phyloP scores from a whole-genome alignment of 1,140 invertebrate species.

The Cryptotermes secundus region DNA sequence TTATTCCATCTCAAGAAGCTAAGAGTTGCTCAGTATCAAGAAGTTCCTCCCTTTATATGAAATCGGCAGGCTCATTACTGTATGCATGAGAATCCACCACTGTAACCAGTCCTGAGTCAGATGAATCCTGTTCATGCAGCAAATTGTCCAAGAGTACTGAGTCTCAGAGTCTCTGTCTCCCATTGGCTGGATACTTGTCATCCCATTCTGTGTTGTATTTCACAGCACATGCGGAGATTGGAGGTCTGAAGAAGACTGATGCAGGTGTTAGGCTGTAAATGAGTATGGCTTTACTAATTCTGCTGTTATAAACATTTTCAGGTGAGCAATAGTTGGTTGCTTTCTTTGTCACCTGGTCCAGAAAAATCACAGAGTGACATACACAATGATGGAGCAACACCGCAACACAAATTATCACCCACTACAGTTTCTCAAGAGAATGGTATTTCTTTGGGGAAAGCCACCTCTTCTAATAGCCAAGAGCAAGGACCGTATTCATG shows the following conservation, averaged over 20 bases:
- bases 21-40: too few relatives aligned
- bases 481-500: neutral
- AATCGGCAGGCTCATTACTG: too few relatives aligned
- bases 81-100: too few relatives aligned
- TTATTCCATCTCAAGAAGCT: too few relatives aligned
- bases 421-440: neutral
- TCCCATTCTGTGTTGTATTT: too few relatives aligned
- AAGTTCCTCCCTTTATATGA: too few relatives aligned
- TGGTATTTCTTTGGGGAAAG: neutral
- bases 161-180: too few relatives aligned
- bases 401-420: neutral
- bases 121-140: too few relatives aligned
- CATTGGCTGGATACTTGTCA: too few relatives aligned
- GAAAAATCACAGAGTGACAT: neutral
- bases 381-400: neutral
- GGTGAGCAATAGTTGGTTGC: slow-evolving; percentile 21
- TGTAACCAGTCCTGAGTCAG: too few relatives aligned
- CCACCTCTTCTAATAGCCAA: neutral
- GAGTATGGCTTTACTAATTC: neutral
- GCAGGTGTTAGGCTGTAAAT: neutral
- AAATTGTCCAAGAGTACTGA: too few relatives aligned
- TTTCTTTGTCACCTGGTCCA: neutral
- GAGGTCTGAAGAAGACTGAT: neutral
- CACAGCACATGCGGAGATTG: neutral
- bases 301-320: neutral